Evolutionary conservation across 2,888 invertebrate species (phyloP), one percentile per base, ranked within the genome.

Genomic region (Sympetrum striolatum): DNA sequence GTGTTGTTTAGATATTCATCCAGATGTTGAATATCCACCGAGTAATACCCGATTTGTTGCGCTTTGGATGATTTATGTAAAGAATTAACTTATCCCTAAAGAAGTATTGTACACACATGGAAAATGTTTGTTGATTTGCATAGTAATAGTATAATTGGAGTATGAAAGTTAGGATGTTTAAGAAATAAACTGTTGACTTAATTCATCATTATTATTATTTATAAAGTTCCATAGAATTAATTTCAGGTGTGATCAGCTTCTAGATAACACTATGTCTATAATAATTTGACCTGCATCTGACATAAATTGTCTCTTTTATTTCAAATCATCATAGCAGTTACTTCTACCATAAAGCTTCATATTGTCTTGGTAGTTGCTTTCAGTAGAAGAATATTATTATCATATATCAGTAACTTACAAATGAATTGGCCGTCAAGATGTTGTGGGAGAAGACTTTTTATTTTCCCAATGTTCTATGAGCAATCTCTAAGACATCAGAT

Each of bases 141-240:
- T 86, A 86, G 86, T 37, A 31, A 64, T 86, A 86, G 64, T 12
- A 86, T 37, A 86, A 86, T 35, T 53, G 82, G 58, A 31, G 15
- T 86, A 64, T 86, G 86, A 86, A 37, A 86, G 86, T 64, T 86
- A 86, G 58, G 39, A 86, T 37, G 82, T 86, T 86, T 86, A 14
- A 48, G 39, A 82, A 86, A 86, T 86, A 86, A 86, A 86, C 37
- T 86, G 86, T 86, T 86, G 86, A 86, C 58, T 86, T 86, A 37
- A 86, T 37, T n/a, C n/a, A 18, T 22, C 60, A 60, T 37, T 48
- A 10, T 86, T 48, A 60, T 86, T 86, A 58, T 58, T 58, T 18
- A 58, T 39, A 5, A 37, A 80, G 22, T 12, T 80, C 80, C 80
- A 80, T 39, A 15, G 12, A 18, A n/a, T 15, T 15, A 80, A 2